A percentile compares a stretch with the other conserved stretches of the same genome.
phyloP scores from a whole-genome alignment of 2,797 vertebrate species.

The Argyrosomus regius region DNA sequence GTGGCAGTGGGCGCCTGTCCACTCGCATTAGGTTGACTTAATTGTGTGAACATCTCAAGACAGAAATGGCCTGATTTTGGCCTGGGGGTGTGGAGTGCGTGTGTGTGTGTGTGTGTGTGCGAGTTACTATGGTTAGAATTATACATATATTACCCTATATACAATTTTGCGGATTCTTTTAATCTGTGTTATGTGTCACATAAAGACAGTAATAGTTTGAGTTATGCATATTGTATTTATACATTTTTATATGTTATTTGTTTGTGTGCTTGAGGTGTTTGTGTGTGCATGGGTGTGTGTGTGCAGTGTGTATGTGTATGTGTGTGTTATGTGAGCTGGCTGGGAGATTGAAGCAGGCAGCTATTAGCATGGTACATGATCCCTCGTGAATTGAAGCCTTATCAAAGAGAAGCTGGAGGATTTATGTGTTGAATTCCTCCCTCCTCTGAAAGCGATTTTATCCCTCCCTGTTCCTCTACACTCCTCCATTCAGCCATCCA shows the following conservation, averaged over 20 bases:
- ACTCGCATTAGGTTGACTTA: slow-evolving; percentile 84
- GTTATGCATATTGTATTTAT: not conserved
- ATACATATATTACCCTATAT: not conserved
- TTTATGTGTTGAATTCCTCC: slow-evolving; percentile 80
- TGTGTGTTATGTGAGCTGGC: slow-evolving; percentile 33
- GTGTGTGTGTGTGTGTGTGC: slow-evolving; percentile 3
- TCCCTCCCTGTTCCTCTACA: slow-evolving; percentile 68
- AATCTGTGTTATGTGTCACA: not conserved
- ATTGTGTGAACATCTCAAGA: slow-evolving; percentile 81
- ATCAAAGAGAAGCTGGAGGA: slow-evolving; percentile 79
- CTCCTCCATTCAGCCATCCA: slow-evolving; percentile 74
- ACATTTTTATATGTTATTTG: not conserved
- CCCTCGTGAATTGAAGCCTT: slow-evolving; percentile 78
- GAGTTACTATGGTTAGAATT: slow-evolving; percentile 8
- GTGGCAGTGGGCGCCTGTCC: slow-evolving; percentile 80
- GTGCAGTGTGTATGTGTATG: slow-evolving; percentile 6
- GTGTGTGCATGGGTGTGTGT: too few species aligned
- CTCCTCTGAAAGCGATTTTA: slow-evolving; percentile 77
- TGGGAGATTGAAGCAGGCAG: slow-evolving; percentile 60
- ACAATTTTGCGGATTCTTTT: not conserved
- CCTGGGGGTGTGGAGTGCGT: slow-evolving; percentile 24
- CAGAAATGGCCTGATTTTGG: slow-evolving; percentile 69
- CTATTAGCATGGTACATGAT: slow-evolving; percentile 69
- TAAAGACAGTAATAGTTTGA: not conserved
- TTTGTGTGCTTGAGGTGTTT: not conserved